phyloP scores from a whole-genome alignment of 2,113 vertebrate species.

The Misgurnus anguillicaudatus region DNA sequence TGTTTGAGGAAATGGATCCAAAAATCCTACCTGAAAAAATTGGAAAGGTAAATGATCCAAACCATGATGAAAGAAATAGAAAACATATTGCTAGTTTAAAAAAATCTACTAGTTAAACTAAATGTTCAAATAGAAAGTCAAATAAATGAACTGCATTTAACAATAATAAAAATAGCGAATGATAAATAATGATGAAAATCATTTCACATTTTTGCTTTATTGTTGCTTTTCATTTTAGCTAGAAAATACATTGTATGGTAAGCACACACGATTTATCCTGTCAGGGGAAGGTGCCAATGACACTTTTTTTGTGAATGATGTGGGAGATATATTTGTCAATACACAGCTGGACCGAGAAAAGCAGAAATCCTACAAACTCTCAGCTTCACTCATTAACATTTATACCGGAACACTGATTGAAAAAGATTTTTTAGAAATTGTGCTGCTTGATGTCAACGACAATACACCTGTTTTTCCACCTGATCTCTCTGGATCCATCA shows the following conservation, averaged over 20 bases:
- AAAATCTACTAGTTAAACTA: background rate
- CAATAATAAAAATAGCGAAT: background rate
- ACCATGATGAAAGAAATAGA: background rate
- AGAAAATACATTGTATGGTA: constrained; percentile 69
- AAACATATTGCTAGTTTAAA: background rate
- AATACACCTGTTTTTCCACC: constrained; percentile 81
- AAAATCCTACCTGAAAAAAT: background rate
- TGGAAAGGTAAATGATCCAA: constrained; percentile 28
- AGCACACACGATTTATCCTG: constrained; percentile 75
- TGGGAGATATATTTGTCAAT: constrained; percentile 81
- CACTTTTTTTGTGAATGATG: constrained; percentile 80
- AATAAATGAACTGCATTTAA: too few species aligned
- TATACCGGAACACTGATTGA: constrained; percentile 74
- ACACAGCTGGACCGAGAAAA: constrained; percentile 86
- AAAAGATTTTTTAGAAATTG: constrained; percentile 78
- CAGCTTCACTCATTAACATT: constrained; percentile 77
- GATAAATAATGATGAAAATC: background rate
- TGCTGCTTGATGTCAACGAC: constrained; percentile 90
- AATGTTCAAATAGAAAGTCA: background rate
- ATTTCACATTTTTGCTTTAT: too few species aligned
- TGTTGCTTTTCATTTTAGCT: constrained; percentile 72
- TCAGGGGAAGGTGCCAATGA: constrained; percentile 79
- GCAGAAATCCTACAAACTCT: constrained; percentile 77
- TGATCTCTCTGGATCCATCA: constrained; percentile 79
- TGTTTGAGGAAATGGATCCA: background rate